Evolutionary conservation across 2,797 vertebrate species (phyloP).

Genomic region (Corythornis leucogaster): DNA sequence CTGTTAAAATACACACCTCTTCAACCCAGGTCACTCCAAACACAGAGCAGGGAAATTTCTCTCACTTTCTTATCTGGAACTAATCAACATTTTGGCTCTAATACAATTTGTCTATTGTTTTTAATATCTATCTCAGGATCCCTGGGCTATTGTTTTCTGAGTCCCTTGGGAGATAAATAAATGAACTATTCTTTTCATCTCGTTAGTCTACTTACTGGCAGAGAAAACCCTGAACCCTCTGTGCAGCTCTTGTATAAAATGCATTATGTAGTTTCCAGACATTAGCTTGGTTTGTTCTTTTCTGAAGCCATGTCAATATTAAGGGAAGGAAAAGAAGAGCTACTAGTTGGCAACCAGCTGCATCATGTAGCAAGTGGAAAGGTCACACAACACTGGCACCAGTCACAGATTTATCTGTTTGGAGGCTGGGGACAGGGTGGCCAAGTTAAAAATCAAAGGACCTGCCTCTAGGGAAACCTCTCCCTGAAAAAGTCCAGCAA

Average conservation of each 20-base stretch:
- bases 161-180: slow-evolving; percentile 32
- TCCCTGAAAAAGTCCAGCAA: neutral
- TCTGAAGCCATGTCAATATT: neutral
- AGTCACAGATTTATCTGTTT: neutral
- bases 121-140: slow-evolving; percentile 32
- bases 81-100: slow-evolving; percentile 30
- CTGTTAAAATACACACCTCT: neutral
- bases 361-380: neutral
- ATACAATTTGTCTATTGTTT: slow-evolving; percentile 23
- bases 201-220: slow-evolving; percentile 31
- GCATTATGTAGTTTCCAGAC: neutral
- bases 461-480: neutral
- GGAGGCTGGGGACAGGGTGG: neutral
- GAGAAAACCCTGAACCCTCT: neutral
- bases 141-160: slow-evolving; percentile 20
- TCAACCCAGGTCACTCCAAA: neutral
- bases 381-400: neutral
- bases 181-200: slow-evolving; percentile 38
- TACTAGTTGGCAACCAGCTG: neutral
- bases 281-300: neutral
- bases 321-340: neutral
- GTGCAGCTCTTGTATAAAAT: neutral
- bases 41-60: neutral
- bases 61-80: slow-evolving; percentile 3
- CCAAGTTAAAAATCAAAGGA: neutral